Base-by-base conservation (phyloP, 2,113 vertebrate genomes). In the Suricata suricatta region DNA sequence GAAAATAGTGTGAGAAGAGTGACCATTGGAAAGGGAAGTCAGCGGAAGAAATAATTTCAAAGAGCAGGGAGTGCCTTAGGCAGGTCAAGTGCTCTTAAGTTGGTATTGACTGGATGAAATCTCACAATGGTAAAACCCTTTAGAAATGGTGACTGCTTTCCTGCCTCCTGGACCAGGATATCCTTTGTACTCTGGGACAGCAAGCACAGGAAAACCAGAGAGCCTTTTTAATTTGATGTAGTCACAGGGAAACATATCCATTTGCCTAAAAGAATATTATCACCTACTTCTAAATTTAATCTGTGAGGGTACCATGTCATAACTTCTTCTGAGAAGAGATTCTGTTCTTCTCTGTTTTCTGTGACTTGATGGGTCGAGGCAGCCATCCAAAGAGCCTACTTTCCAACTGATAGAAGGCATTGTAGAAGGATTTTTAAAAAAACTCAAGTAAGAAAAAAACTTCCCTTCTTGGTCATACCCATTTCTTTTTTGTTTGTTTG, bases 311-410 rank as follows among this genome's bases (percentile, higher is more conserved):
- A 35, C 8, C 21, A 29, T 57, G 21, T 14, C 64, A 21, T 80
- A 77, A 87, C 77, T 89, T 95, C 81, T 74, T 92, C 38, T 50
- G 35, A 60, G 54, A 72, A 88, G 77, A 94, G 63, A 68, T 69
- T 83, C 52, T 57, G 17, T 54, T 38, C 71, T 68, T 76, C 76
- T 88, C 33, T 85, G 38, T 88, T 84, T 90, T 92, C 33, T 63
- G 54, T 89, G 72, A 88, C 12, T 11, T 90, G 52, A n/a, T 23
- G 31, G 33, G 7, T 80, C 76, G 35, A 64, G 50, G 16, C 1
- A 81, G 19, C 23, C 77, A 52, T 23, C 9, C 86, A 66, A 81
- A 29, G 17, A 60, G 19, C n/a, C n/a, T 66, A 33, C 25, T 84
- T 93, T 93, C 31, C 38, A 74, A 35, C 21, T 35, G 44, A 72